Conservation (phyloP, 1,140 invertebrate species). For the Cyphomyrmex costatus region DNA sequence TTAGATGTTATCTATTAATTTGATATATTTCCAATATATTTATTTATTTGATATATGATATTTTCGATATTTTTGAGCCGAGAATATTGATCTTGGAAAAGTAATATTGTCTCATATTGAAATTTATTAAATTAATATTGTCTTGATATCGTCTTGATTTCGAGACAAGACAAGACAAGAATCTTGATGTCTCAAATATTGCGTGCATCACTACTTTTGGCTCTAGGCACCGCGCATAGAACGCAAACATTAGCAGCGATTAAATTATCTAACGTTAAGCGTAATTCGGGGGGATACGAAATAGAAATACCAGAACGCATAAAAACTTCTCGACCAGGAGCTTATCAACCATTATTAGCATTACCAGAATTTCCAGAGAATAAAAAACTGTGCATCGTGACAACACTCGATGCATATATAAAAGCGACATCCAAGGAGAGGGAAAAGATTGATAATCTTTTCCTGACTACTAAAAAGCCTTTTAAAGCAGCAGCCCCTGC, state of each 20-base stretch:
- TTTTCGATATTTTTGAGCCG: too few species aligned
- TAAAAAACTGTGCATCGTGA: neutral
- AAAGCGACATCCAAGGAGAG: neutral
- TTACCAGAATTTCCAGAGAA: neutral
- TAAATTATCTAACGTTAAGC: neutral
- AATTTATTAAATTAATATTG: too few species aligned
- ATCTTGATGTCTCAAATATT: too few species aligned
- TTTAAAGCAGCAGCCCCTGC: conserved; percentile 55
- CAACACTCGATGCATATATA: neutral
- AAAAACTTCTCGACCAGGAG: neutral
- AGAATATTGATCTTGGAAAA: too few species aligned
- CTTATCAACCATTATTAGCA: neutral
- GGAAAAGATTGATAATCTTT: neutral
- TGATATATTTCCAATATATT: too few species aligned
- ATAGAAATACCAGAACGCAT: neutral
- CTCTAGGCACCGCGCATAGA: neutral
- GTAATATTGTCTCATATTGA: too few species aligned
- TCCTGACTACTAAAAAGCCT: conserved; percentile 55
- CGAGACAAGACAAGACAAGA: too few species aligned
- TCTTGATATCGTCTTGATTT: too few species aligned
- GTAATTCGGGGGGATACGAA: neutral
- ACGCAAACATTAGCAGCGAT: neutral
- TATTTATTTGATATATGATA: too few species aligned
- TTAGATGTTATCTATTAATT: too few species aligned
- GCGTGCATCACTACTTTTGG: too few species aligned